phyloP scores from a whole-genome alignment of 1,140 invertebrate genomes.

The Archegozetes longisetosus region DNA sequence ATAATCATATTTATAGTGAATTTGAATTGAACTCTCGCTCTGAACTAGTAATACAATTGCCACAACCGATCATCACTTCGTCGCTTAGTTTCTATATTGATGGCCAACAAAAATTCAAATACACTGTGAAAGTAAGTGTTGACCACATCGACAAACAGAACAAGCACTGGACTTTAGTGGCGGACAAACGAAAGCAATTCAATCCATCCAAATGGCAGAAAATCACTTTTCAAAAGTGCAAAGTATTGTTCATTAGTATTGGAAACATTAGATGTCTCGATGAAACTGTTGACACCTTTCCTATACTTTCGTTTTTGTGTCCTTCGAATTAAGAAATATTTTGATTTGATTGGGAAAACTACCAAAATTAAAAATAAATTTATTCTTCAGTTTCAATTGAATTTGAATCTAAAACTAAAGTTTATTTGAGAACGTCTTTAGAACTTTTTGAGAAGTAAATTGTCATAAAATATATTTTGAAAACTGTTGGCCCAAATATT shows the following conservation, averaged over 20 bases:
- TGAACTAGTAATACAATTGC: background rate
- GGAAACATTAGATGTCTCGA: background rate
- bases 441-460: too few relatives aligned
- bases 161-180: background rate
- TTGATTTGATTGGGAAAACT: too few relatives aligned
- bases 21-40: background rate
- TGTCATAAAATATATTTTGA: too few relatives aligned
- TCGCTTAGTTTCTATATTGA: background rate
- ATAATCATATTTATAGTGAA: background rate
- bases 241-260: background rate
- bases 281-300: background rate
- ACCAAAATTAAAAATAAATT: too few relatives aligned
- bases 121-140: background rate
- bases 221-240: background rate
- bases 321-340: too few relatives aligned
- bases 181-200: background rate
- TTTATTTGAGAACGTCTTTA: too few relatives aligned
- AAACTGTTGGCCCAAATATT: too few relatives aligned
- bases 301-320: background rate
- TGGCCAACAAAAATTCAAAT: background rate
- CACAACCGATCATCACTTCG: background rate
- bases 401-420: too few relatives aligned
- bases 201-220: background rate
- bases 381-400: too few relatives aligned
- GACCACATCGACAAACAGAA: background rate